Percentiles rank a stretch among this genome's conserved stretches.
phyloP scores from a whole-genome alignment of 2,888 invertebrate genomes.

The Hipparchia sbordonii region DNA sequence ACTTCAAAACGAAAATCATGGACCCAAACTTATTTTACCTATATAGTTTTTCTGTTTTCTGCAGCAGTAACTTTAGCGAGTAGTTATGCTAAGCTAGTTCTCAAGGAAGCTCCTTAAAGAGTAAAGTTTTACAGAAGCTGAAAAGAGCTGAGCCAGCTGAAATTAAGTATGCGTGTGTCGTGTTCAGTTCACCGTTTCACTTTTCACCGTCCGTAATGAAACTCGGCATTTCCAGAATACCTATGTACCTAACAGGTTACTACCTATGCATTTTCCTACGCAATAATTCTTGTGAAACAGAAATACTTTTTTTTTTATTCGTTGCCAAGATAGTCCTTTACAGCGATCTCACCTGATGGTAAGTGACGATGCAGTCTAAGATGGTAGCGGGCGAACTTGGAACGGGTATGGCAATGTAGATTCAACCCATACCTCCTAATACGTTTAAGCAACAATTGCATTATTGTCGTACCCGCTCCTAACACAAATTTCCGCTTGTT shows the following conservation, averaged over 20 bases:
- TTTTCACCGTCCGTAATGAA: not conserved
- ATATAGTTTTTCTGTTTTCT: not conserved
- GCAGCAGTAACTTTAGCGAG: conserved; percentile 1
- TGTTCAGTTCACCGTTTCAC: conserved; percentile 16
- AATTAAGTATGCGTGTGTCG: conserved; percentile 20
- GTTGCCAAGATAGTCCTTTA: too few relatives aligned
- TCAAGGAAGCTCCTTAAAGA: conserved; percentile 18
- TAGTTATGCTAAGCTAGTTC: conserved; percentile 5
- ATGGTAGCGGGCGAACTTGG: too few relatives aligned
- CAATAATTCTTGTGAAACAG: too few relatives aligned
- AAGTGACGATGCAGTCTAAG: too few relatives aligned
- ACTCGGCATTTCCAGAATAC: conserved; percentile 1
- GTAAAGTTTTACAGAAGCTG: conserved; percentile 21
- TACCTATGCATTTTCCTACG: not conserved
- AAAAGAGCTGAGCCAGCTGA: conserved; percentile 17
- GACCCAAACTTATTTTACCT: not conserved
- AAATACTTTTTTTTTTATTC: too few relatives aligned
- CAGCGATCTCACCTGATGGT: too few relatives aligned
- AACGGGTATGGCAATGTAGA: too few relatives aligned
- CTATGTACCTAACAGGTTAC: not conserved
- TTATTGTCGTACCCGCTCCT: too few relatives aligned
- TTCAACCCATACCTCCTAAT: too few relatives aligned
- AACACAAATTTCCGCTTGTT: too few relatives aligned
- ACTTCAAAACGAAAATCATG: not conserved
- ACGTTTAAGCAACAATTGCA: too few relatives aligned